Evolutionary conservation across 2,888 invertebrate species (phyloP).

Genomic region (Calameuta idolon): DNA sequence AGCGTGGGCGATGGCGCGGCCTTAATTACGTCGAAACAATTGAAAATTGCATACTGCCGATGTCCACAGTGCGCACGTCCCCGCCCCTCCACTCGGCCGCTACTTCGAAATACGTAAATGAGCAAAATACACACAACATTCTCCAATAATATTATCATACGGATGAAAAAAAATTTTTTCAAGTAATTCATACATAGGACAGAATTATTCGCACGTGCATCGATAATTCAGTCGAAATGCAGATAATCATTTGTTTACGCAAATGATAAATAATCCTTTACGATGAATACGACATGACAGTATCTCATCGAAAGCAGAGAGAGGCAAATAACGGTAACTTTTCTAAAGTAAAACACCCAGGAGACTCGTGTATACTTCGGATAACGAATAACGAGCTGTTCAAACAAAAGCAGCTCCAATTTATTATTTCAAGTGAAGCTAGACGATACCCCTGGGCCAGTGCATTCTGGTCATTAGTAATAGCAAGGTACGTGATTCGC

Average conservation of each 20-base stretch:
- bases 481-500: constrained; percentile 20
- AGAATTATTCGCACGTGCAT: background rate
- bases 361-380: background rate
- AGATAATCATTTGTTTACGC: background rate
- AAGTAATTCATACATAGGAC: background rate
- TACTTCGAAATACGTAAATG: background rate
- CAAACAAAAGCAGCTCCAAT: constrained; percentile 1
- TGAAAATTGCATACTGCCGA: constrained; percentile 26
- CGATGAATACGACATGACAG: background rate
- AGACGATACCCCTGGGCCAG: constrained; percentile 5
- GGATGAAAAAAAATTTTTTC: background rate
- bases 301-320: background rate
- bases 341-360: background rate
- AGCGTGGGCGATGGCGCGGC: background rate
- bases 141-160: background rate
- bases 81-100: background rate
- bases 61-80: background rate
- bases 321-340: background rate
- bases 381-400: constrained; percentile 4
- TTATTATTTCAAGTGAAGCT: constrained; percentile 1
- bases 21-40: constrained; percentile 30
- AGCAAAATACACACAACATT: background rate
- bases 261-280: background rate
- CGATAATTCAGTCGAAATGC: background rate
- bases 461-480: constrained; percentile 23